Conservation (phyloP, 2,113 vertebrate species). For the Plecotus auritus region DNA sequence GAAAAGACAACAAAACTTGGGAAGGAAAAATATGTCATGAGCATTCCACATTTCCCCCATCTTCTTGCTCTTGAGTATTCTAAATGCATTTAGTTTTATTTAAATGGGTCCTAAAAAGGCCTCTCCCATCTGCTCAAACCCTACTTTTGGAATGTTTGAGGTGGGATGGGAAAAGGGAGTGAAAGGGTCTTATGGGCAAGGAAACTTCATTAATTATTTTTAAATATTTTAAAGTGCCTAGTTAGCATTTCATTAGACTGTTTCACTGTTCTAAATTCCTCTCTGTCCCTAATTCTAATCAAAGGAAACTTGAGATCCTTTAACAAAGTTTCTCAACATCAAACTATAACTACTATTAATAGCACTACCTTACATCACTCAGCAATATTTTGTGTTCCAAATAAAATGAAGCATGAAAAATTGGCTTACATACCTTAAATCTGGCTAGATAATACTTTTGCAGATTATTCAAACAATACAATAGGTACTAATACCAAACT, state of each 20-base stretch:
- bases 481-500: neutral
- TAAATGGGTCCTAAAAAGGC: neutral
- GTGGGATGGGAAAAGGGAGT: neutral
- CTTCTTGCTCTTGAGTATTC: neutral
- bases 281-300: neutral
- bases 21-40: neutral
- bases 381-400: neutral
- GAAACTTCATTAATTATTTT: neutral
- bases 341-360: neutral
- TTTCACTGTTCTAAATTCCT: neutral
- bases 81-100: constrained; percentile 4
- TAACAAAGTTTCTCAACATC: neutral
- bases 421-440: neutral
- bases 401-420: neutral
- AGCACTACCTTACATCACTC: neutral
- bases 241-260: neutral
- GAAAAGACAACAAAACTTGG: neutral
- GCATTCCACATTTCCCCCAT: neutral
- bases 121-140: neutral
- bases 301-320: neutral
- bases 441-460: neutral
- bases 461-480: neutral
- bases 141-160: neutral
- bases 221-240: neutral
- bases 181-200: neutral